These are phyloP conservation scores for Anthopleura xanthogrammica DNA, from an alignment of 92 coral and sea anemone genomes.

Conservation along the genomic window DNA sequence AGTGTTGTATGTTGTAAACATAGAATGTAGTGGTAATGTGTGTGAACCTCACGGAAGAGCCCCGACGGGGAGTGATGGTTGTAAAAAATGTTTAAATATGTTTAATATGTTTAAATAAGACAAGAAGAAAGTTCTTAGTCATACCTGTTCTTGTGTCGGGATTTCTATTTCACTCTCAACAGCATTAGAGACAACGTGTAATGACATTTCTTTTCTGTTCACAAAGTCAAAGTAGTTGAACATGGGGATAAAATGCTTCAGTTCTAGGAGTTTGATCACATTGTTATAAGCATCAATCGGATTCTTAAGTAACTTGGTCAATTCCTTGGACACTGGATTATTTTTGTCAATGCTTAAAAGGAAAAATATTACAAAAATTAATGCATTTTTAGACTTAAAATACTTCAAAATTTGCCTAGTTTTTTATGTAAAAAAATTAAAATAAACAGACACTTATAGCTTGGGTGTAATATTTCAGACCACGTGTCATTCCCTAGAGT, in stretches of 20 bases:
- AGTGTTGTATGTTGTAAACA: too few species aligned
- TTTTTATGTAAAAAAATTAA: too few species aligned
- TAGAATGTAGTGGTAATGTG: too few species aligned
- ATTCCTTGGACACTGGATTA: conserved; percentile 91
- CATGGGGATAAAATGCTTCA: conserved; percentile 81
- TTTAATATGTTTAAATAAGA: too few species aligned
- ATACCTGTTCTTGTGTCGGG: conserved; percentile 89
- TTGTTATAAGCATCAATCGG: conserved; percentile 97
- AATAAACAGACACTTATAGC: too few species aligned
- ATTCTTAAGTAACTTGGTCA: conserved; percentile 82
- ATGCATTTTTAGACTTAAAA: not conserved
- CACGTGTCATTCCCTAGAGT: too few species aligned
- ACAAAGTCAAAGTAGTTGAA: conserved; percentile 84
- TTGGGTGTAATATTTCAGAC: too few species aligned
- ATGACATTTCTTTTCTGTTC: conserved; percentile 89
- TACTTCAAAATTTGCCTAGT: too few species aligned
- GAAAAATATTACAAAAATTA: not conserved
- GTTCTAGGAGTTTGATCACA: conserved; percentile 78
- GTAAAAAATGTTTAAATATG: too few species aligned
- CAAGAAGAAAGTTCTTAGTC: not conserved
- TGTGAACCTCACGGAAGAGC: too few species aligned
- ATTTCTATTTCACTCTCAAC: conserved; percentile 85
- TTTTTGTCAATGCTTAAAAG: conserved; percentile 81
- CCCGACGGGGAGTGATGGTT: too few species aligned
- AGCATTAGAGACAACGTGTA: conserved; percentile 84